Base-by-base conservation (phyloP, 2,797 vertebrate genomes). In the Denticeps clupeoides region DNA sequence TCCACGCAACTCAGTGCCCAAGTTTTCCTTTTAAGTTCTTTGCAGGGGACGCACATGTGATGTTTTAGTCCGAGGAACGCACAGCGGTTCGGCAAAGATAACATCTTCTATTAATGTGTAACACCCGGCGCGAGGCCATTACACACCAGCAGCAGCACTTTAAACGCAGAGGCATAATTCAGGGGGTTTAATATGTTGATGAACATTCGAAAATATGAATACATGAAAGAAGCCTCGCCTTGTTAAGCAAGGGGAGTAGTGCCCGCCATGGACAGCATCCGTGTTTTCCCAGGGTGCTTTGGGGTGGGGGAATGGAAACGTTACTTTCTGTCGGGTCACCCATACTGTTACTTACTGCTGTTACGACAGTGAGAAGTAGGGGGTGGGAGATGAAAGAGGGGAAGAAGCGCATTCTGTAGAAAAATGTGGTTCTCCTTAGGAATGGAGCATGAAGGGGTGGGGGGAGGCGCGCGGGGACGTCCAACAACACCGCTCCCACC, bases 351-450 rank as follows among this genome's bases (percentile, higher is more conserved):
- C 3, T 11, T 10, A 38, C 19, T 7, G 5, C 16, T 6, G 18
- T 19, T 3, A 9, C 24, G n/a, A 4, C 9, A 46, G 25, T 12
- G 5, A 35, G 55, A 56, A 38, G 49, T 45, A 28, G 45, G 47
- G 21, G 15, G 11, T 41, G 41, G 42, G 21, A 46, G 31, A 24
- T 15, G 16, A 37, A 29, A 3, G 21, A 2, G 29, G 11, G 22
- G 35, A 45, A 33, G 63, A 56, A 62, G 70, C 67, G 59, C 52
- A 59, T 72, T 67, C 64, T 49, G 47, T 7, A 15, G 53, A 55
- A 27, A 72, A 81, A 85, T 82, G 65, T 82, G 81, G 72, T 80
- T 82, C 60, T 76, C 60, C 72, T 83, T 81, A 81, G 59, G 25
- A 47, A 38, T 19, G 23, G 44, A 44, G 51, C 63, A 42, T 28